Base-by-base conservation (phyloP, 2,113 vertebrate genomes). In the Cololabis saira region DNA sequence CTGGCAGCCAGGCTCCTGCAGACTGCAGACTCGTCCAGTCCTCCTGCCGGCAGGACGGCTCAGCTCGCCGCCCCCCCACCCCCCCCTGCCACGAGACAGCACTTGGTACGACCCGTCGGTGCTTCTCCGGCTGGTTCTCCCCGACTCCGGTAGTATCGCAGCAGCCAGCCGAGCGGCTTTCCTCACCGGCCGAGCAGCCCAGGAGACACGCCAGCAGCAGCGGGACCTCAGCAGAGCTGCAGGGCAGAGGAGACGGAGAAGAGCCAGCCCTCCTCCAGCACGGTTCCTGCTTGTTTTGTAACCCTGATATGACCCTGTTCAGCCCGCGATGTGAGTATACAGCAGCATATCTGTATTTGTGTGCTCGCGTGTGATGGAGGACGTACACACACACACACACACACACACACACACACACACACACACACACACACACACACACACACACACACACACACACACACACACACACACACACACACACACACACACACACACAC, bases 261-360 rank as follows among this genome's bases (percentile, higher is more conserved):
- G 52, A 76, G 49, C 53, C 66, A 42, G 48, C 21, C 65, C 54
- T 67, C 47, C 41, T 50, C 67, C 52, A 58, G 50, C 61, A 68
- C 75, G 66, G 66, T 72, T 77, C 22, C 73, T 64, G 75, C 54
- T 74, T 69, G 59, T 70, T 76, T 63, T 65, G 79, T 65, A 59
- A 88, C 74, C 57, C 76, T 92, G 90, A 85, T 91, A 93, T 93
- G 93, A 93, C 93, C 83, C 90, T 93, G 55, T 93, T 93, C 78
- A 92, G 92, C 80, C 88, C 89, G 57, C 88, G 90, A 91, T 90
- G 92, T 93, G 87, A 93, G 92, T 93, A 92, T 88, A 24, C 14
- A n/a, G 1, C 44, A 51, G 9, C 74, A 40, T 64, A 57, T 71
- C 30, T 64, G 2, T 74, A 5, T 44, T 17, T 56, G 51, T 50